Evolutionary conservation across 1,140 invertebrate genomes (phyloP).

Genomic region (Luehdorfia chinensis): DNA sequence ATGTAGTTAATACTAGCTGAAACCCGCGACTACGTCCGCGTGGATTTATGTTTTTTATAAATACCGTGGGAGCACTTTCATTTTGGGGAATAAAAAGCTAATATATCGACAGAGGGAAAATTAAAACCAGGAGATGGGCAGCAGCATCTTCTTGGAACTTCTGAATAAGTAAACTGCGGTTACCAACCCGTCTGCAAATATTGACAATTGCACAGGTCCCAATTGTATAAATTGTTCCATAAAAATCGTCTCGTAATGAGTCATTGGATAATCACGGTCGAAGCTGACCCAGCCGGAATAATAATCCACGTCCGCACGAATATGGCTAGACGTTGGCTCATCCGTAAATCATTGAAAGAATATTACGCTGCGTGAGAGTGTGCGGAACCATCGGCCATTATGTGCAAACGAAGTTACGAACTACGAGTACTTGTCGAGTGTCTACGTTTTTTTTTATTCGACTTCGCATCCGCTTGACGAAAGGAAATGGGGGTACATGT

Average conservation of each 20-base stretch:
- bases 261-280: conserved; percentile 9
- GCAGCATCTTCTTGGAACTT: too few species aligned
- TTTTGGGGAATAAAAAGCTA: too few species aligned
- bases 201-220: conserved; percentile 2
- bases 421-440: conserved; percentile 23
- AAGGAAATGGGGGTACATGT: conserved; percentile 62
- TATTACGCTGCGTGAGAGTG: conserved; percentile 16
- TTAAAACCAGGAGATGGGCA: too few species aligned
- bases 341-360: conserved; percentile 33
- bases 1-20: too few species aligned
- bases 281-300: conserved; percentile 5
- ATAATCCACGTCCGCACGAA: conserved; percentile 24
- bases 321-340: conserved; percentile 43
- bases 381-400: conserved; percentile 42
- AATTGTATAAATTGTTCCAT: conserved; percentile 13
- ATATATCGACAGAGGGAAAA: too few species aligned
- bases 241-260: conserved; percentile 12
- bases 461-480: conserved; percentile 43
- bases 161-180: too few species aligned
- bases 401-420: conserved; percentile 43
- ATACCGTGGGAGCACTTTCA: too few species aligned
- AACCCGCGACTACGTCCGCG: too few species aligned
- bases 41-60: too few species aligned
- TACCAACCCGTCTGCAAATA: too few species aligned
- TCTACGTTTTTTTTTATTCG: conserved; percentile 50